Base-by-base conservation (phyloP, 2,113 vertebrate genomes). In the Cheirogaleus medius region DNA sequence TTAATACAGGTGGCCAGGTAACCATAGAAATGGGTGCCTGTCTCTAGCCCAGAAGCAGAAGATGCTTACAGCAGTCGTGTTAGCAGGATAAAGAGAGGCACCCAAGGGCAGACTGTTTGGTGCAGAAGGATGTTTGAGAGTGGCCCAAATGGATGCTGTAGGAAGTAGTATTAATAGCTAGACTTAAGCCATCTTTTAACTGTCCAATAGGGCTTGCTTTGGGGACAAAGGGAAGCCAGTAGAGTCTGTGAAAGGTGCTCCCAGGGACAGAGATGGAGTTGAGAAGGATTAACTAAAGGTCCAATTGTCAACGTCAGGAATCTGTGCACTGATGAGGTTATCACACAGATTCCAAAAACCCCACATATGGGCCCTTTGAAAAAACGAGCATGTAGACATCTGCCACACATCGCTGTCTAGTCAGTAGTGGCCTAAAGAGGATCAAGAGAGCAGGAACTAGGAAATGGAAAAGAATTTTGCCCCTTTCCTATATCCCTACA, bases 61-160 rank as follows among this genome's bases (percentile, higher is more conserved):
- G 39, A n/a, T 21, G 21, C 3, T 1, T 58, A 8, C 3, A 39
- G 13, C 15, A 10, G 15, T 15, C 0, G 0, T 69, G 2, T 42
- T 25, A 15, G 0, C 9, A 91, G 37, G 11, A 20, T 4, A 25
- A 66, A 9, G 32, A 82, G 13, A n/a, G 23, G 56, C 32, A 64
- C 39, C 37, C 23, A 15, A 11, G 54, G 34, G 8, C 27, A 64
- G 49, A 13, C 1, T 78, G 8, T 21, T 44, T 3, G 25, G 32
- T n/a, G 17, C 5, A 39, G 8, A 15, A 9, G 9, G n/a, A 21
- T 69, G 23, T 17, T 54, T 63, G 47, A 29, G 27, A 56, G 37
- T 17, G 15, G 9, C 11, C 20, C 56, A 29, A 7, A 0, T 7
- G 6, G n/a, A 1, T 39, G 8, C 8, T 66, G 1, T 37, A 39